Base-by-base conservation (phyloP, 2,888 invertebrate genomes). In the Synanthedon formicaeformis region DNA sequence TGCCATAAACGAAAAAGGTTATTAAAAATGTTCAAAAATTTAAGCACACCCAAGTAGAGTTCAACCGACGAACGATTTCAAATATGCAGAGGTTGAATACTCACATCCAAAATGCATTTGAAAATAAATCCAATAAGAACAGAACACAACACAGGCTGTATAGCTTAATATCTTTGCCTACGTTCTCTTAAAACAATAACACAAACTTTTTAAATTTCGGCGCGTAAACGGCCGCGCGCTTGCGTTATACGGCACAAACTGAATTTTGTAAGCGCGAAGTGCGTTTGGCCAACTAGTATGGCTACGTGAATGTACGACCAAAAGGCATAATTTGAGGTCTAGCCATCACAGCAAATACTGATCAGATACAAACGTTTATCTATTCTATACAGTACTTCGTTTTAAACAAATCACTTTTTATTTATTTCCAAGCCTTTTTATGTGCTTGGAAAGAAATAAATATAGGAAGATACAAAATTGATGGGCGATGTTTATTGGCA, bases 211-310 rank as follows among this genome's bases (percentile, higher is more conserved):
- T 78, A 82, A 81, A 69, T 75, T 82, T 81, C 65, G 78, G 75
- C 79, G 81, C 81, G 78, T 67, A 69, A 68, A 69, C 78, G 81
- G 77, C 81, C 82, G 83, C 75, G 82, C 86, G 83, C 82, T 74
- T 76, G 79, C 82, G 79, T 74, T 75, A 75, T 75, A 70, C 79
- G 72, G 71, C 76, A 75, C 80, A 66, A 80, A 85, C 85, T 86
- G 82, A 87, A 79, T 83, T 83, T 82, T 78, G 84, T 81, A 73
- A 77, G 80, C 80, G 81, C 77, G 71, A 76, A 74, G 73, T 73
- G 73, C 78, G 73, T 72, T 76, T 71, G 75, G 76, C 73, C 65
- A 61, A 65, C 66, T 75, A 77, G 77, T 73, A 75, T 13, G 13
- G 45, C 45, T 69, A 34, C 69, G 83, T 73, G 81, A 83, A 84